These are phyloP conservation scores for Sinonovacula constricta DNA, from an alignment of 1,140 invertebrate genomes.

Conservation along the genomic window DNA sequence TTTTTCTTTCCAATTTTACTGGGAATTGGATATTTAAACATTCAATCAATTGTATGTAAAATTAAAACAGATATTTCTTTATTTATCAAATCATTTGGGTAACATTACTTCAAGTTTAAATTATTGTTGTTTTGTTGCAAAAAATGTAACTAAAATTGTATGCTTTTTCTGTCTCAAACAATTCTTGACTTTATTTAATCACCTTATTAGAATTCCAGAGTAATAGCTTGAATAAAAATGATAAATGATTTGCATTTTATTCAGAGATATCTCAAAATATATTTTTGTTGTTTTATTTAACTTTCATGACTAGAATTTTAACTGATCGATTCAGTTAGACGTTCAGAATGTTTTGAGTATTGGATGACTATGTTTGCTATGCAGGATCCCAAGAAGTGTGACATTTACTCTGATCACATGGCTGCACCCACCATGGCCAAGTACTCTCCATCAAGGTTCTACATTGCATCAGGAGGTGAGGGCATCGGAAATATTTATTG, in stretches of 20 bases:
- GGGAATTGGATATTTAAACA: neutral
- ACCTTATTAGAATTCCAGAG: too few relatives aligned
- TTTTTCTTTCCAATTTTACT: neutral
- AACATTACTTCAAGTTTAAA: too few relatives aligned
- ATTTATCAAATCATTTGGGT: too few relatives aligned
- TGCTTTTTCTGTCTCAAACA: too few relatives aligned
- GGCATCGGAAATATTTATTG: too few relatives aligned
- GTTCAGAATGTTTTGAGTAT: neutral
- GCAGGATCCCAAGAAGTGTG: conserved; percentile 93
- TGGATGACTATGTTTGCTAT: conserved; percentile 14
- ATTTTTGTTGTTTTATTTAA: conserved; percentile 8
- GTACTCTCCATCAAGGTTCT: conserved; percentile 98
- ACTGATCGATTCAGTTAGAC: neutral
- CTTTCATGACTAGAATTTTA: neutral
- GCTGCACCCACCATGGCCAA: conserved; percentile 96
- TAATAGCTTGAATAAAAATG: too few relatives aligned
- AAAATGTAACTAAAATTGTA: too few relatives aligned
- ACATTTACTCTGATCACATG: conserved; percentile 98
- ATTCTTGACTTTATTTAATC: too few relatives aligned
- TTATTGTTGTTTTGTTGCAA: too few relatives aligned
- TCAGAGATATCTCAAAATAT: too few relatives aligned
- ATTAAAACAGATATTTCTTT: conserved; percentile 1
- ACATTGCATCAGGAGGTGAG: conserved; percentile 98
- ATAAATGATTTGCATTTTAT: too few relatives aligned
- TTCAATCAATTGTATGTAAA: neutral